Evolutionary conservation across 2,888 invertebrate genomes (phyloP), one percentile per base, ranked within the genome.

Genomic region (Tenthredo distinguenda): DNA sequence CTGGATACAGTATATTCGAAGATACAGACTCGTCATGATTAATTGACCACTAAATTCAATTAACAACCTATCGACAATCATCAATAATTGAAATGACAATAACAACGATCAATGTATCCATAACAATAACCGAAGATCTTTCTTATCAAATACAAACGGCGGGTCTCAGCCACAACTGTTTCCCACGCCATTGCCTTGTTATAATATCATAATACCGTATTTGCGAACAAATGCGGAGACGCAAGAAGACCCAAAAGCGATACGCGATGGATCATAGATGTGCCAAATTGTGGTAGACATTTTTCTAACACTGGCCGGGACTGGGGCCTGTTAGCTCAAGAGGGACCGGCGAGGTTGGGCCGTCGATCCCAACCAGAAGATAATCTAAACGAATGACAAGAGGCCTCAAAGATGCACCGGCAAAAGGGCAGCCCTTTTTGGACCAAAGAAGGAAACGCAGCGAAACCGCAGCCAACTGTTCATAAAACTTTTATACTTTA

Each of bases 51-150:
- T 43, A 43, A 9, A 43, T 10, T 74, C 12, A 43, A 43, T 74
- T 15, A 74, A 40, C 12, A 7, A 74, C 0, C 7, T 37, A 37
- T 71, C 9, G 10, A 40, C 40, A 18, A 43, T 40, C 12, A 72
- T 47, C 21, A 12, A 55, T 55, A 55, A 55, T 43, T 37, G 18
- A 18, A 21, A 43, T 43, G 31, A 74, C 40, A 43, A 43, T 43
- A 9, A 21, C n/a, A 71, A 37, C 21, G 10, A 43, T 74, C n/a
- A 21, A 26, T 21, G 43, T 43, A 74, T 40, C 12, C 6, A 74
- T 74, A 74, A 74, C 72, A 74, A 74, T 74, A 74, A 21, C n/a
- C 72, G 72, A 74, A n/a, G 26, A 43, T 43, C 43, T 71, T 18
- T 37, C 26, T 37, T 34, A 37, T 31, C 15, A 9, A 71, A 71